Evolutionary conservation across 2,113 vertebrate species (phyloP).

Genomic region (Poecile atricapillus): DNA sequence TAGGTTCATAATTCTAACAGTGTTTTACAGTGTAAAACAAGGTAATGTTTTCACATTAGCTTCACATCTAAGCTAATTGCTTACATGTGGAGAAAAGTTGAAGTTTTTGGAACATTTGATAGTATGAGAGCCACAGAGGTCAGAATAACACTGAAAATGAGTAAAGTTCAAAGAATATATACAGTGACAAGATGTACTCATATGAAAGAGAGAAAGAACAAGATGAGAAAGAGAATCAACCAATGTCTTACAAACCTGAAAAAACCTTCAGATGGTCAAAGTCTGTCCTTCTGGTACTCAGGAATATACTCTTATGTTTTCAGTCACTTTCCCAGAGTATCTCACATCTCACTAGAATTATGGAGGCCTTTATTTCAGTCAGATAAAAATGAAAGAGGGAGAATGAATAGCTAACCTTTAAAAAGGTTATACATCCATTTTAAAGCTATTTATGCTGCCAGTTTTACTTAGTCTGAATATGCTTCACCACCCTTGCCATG

Average conservation of each 20-base stretch:
- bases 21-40: neutral
- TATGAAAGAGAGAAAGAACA: neutral
- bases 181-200: neutral
- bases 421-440: slow-evolving; percentile 58
- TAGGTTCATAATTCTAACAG: neutral
- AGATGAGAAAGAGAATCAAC: neutral
- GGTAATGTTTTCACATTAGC: neutral
- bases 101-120: neutral
- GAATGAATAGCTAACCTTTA: slow-evolving; percentile 54
- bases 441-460: slow-evolving; percentile 42
- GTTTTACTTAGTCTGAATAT: slow-evolving; percentile 29
- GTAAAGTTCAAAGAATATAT: neutral
- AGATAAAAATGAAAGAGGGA: slow-evolving; percentile 12
- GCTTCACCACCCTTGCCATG: neutral
- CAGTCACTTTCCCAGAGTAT: neutral
- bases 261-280: neutral
- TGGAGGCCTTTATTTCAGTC: slow-evolving; percentile 28
- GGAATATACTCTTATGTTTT: neutral
- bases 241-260: neutral
- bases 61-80: neutral
- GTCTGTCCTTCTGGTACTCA: neutral
- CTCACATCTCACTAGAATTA: neutral
- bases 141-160: neutral
- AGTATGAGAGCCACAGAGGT: neutral
- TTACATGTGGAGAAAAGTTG: neutral